Evolutionary conservation across 2,888 invertebrate genomes (phyloP).

Genomic region (Tipula confusa): DNA sequence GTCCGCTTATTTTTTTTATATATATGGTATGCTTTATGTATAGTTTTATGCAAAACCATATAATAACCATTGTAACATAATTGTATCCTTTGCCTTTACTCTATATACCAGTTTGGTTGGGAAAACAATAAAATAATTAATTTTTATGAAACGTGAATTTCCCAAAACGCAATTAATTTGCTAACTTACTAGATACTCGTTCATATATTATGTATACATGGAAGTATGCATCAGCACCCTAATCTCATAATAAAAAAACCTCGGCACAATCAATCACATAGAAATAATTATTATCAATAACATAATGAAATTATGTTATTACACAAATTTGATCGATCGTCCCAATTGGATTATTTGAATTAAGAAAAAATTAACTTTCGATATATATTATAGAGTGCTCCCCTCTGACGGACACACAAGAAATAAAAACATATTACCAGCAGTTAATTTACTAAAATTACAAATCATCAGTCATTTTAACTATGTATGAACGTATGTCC

Average conservation of each 20-base stretch:
- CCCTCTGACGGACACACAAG: neutral
- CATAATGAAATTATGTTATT: neutral
- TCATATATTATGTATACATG: neutral
- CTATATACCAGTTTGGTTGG: neutral
- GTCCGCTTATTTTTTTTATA: neutral
- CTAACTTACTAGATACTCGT: too few species aligned
- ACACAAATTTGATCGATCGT: neutral
- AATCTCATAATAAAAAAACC: too few species aligned
- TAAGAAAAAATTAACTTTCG: neutral
- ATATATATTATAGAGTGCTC: neutral
- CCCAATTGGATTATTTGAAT: neutral
- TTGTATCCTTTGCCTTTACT: neutral
- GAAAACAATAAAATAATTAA: neutral
- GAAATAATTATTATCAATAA: neutral
- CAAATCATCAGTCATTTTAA: constrained; percentile 6
- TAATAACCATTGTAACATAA: neutral
- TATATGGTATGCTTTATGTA: neutral
- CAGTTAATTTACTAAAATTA: constrained; percentile 25
- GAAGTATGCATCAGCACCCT: neutral
- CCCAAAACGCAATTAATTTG: neutral
- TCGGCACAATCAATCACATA: neutral
- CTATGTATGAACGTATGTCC: neutral
- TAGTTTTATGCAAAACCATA: neutral
- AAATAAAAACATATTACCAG: neutral
- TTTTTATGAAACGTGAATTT: neutral